Evolutionary conservation across 2,113 vertebrate genomes (phyloP).

Genomic region (Phaethornis superciliosus): DNA sequence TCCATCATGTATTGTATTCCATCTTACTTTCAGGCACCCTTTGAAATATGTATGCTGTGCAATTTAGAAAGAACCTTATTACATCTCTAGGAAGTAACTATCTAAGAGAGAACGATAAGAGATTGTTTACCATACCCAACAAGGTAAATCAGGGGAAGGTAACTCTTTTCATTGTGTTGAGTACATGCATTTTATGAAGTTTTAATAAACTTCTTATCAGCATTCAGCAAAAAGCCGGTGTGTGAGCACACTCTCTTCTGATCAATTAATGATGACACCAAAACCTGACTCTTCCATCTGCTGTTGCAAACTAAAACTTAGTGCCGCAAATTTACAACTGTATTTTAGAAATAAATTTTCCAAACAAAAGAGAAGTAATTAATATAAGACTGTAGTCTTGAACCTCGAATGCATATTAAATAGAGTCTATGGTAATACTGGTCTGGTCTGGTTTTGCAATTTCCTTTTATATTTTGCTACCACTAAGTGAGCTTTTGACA

Average conservation of each 20-base stretch:
- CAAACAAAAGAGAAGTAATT: not conserved
- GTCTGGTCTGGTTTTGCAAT: not conserved
- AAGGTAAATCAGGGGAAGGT: not conserved
- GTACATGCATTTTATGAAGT: not conserved
- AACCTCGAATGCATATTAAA: not conserved
- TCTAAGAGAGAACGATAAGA: not conserved
- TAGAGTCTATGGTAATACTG: not conserved
- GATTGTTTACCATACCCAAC: not conserved
- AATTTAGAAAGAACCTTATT: not conserved
- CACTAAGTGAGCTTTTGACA: not conserved
- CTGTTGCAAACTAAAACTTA: not conserved
- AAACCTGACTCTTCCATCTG: not conserved
- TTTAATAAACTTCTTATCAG: not conserved
- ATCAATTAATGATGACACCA: not conserved
- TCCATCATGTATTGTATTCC: not conserved
- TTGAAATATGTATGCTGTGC: not conserved
- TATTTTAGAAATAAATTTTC: not conserved
- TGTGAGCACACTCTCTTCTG: not conserved
- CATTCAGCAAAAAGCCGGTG: not conserved
- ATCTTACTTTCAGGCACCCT: not conserved
- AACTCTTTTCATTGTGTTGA: not conserved
- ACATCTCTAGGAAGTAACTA: not conserved
- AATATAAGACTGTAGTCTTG: not conserved
- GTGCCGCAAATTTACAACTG: not conserved
- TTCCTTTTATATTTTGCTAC: not conserved